Evolutionary conservation across 2,888 invertebrate genomes (phyloP), one percentile per base, ranked within the genome.

Genomic region (Panopea generosa): DNA sequence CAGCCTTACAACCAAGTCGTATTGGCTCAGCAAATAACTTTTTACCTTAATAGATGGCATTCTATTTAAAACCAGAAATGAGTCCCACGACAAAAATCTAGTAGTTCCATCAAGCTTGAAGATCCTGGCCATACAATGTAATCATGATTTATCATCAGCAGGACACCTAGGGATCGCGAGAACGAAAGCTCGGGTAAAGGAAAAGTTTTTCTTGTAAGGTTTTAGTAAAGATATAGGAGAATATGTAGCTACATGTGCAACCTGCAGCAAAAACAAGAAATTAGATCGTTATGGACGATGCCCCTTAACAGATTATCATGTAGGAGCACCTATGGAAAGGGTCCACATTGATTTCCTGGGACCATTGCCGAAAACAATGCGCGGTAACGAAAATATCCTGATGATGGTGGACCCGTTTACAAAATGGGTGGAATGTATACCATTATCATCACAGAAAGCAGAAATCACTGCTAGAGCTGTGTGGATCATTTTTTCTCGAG

Each of bases 291-390:
- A 74, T 40, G 68, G 60, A 3, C 62, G 29, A 52, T 45, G 53
- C 33, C 66, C 73, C 9, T 26, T 81, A 2, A 63, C 67, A 18
- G 29, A 98, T 98, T 90, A 96, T 96, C 38, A 97, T 96, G 93
- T 98, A 97, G 88, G 96, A 95, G n/a, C 66, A 6, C 76, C 80
- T 2, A 72, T 80, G 65, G 80, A n/a, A n/a, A n/a, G n/a, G n/a
- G n/a, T n/a, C n/a, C n/a, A n/a, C n/a, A n/a, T n/a, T n/a, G n/a
- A n/a, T n/a, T n/a, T n/a, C n/a, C n/a, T n/a, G n/a, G n/a, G n/a
- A n/a, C n/a, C n/a, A n/a, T n/a, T n/a, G n/a, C n/a, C n/a, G n/a
- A n/a, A n/a, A n/a, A n/a, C n/a, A n/a, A n/a, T n/a, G n/a, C n/a
- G n/a, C n/a, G n/a, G n/a, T n/a, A n/a, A n/a, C n/a, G n/a, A n/a